Evolutionary conservation across 2,888 invertebrate genomes (phyloP).

Genomic region (Conchocele bisecta): DNA sequence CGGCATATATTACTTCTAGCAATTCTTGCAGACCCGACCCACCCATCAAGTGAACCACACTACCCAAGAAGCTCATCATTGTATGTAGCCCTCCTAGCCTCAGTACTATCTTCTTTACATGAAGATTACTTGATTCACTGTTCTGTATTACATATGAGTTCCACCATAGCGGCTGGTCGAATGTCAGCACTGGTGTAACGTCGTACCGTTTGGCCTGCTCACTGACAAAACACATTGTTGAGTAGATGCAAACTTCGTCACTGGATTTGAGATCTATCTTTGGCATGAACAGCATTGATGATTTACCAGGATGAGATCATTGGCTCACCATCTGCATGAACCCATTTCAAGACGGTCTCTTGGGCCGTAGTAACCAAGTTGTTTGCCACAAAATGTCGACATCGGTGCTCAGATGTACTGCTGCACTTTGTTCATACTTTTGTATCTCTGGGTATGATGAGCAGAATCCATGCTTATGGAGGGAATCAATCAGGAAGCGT

Average conservation of each 20-base stretch:
- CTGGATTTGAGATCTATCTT: slow-evolving; percentile 52
- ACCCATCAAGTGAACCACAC: slow-evolving; percentile 7
- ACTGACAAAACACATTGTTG: slow-evolving; percentile 35
- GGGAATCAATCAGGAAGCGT: slow-evolving; percentile 57
- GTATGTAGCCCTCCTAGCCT: slow-evolving; percentile 16
- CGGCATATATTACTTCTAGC: slow-evolving; percentile 3
- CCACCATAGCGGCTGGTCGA: slow-evolving; percentile 56
- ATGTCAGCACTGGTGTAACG: slow-evolving; percentile 42
- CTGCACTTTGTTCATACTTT: slow-evolving; percentile 57
- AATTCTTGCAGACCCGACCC: slow-evolving; percentile 13
- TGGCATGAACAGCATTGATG: slow-evolving; percentile 45
- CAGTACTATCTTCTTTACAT: neutral
- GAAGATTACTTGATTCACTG: slow-evolving; percentile 7
- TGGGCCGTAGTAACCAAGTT: neutral
- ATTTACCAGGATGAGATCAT: slow-evolving; percentile 50
- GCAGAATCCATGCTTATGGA: slow-evolving; percentile 55
- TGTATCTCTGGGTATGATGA: slow-evolving; percentile 54
- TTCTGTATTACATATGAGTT: slow-evolving; percentile 28
- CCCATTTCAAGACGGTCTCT: slow-evolving; percentile 13
- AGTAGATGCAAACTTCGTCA: slow-evolving; percentile 46
- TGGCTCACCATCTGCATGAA: slow-evolving; percentile 10
- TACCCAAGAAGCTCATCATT: slow-evolving; percentile 17
- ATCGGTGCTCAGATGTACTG: slow-evolving; percentile 27
- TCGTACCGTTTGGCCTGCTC: slow-evolving; percentile 25
- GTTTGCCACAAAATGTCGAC: slow-evolving; percentile 21